These are phyloP conservation scores for Electrophaes corylata DNA, from an alignment of 2,888 invertebrate genomes.

Conservation along the genomic window DNA sequence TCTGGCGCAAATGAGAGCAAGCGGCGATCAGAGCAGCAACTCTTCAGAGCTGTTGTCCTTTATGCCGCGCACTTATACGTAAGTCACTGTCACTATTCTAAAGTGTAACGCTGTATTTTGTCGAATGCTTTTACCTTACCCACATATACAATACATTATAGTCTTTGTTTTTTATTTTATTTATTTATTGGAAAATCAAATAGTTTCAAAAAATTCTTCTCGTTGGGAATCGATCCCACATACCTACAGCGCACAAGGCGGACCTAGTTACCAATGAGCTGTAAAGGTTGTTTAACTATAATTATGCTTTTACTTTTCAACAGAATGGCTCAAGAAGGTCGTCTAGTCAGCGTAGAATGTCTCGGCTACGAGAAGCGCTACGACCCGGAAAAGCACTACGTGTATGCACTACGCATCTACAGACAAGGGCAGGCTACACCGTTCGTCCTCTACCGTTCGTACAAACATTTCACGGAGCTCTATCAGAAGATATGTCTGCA, in stretches of 20 bases:
- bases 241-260: no score
- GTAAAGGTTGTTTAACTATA: no score
- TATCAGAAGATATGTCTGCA: conserved; percentile 96
- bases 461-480: conserved; percentile 98
- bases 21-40: conserved; percentile 92
- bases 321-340: conserved; percentile 95
- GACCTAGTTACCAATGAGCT: no score
- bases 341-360: conserved; percentile 92
- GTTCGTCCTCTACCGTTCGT: conserved; percentile 95
- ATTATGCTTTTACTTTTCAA: conserved; percentile 15
- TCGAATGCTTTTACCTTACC: no score
- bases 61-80: conserved; percentile 97
- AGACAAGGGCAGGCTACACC: conserved; percentile 94
- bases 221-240: no score
- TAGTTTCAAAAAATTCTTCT: no score
- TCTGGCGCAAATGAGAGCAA: conserved; percentile 95
- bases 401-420: conserved; percentile 93
- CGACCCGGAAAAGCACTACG: conserved; percentile 98
- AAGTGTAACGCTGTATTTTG: no score
- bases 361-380: conserved; percentile 97
- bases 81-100: conserved; percentile 71
- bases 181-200: no score
- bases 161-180: no score
- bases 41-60: conserved; percentile 92
- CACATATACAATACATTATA: no score